A percentile compares a stretch with the other conserved stretches of the same genome.
Conservation (phyloP, 2,888 invertebrate species). For the Agriopis aurantiaria region DNA sequence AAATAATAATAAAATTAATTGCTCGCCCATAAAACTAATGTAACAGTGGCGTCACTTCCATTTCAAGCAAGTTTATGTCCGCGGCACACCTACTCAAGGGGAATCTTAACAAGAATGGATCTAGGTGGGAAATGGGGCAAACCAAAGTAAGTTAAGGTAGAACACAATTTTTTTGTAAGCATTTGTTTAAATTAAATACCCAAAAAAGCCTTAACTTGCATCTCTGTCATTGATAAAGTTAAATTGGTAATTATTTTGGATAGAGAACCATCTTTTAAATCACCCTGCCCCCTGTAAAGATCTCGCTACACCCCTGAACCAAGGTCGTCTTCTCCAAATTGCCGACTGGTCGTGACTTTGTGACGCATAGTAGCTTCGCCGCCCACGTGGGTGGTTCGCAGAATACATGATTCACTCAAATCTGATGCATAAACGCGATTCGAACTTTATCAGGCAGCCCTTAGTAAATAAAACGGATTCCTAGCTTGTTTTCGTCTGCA, state of each 20-base stretch:
- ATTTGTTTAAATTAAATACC: too few species aligned
- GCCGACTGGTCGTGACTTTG: slow-evolving; percentile 29
- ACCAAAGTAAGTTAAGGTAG: neutral
- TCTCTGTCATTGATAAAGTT: neutral
- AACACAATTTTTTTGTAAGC: neutral
- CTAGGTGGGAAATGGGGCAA: neutral
- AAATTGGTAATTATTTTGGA: neutral
- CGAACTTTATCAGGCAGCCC: slow-evolving; percentile 11
- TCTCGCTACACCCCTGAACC: slow-evolving; percentile 3
- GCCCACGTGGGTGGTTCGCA: slow-evolving; percentile 32
- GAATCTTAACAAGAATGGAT: slow-evolving; percentile 18
- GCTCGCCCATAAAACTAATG: slow-evolving; percentile 38
- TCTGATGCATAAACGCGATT: slow-evolving; percentile 25
- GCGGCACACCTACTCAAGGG: slow-evolving; percentile 37
- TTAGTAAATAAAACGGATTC: slow-evolving; percentile 8
- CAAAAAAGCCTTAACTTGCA: too few species aligned
- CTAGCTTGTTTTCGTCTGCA: slow-evolving; percentile 18
- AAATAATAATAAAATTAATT: slow-evolving; percentile 43
- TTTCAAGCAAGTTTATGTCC: slow-evolving; percentile 35
- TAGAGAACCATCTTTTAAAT: neutral
- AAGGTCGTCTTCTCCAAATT: slow-evolving; percentile 39
- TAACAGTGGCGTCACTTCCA: slow-evolving; percentile 39
- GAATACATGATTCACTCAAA: slow-evolving; percentile 33
- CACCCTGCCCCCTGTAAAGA: neutral
- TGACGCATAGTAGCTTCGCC: slow-evolving; percentile 33